Conservation (phyloP, 1,140 invertebrate genomes). For the Lasaia peninsularis region DNA sequence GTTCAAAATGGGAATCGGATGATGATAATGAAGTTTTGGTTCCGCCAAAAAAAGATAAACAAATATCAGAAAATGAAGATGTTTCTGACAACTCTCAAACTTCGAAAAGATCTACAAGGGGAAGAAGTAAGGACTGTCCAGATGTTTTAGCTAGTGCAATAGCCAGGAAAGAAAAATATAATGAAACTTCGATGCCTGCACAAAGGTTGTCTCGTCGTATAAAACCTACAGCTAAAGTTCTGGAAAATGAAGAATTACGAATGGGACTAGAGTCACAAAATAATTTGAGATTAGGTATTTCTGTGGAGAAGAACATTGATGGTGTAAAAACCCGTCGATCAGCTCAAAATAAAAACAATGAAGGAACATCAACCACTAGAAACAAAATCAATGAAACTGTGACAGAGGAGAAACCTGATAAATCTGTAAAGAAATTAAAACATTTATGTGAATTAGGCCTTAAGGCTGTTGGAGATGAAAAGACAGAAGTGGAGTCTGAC, state of each 20-base stretch:
- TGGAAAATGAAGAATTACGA: slow-evolving; percentile 78
- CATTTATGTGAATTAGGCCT: slow-evolving; percentile 78
- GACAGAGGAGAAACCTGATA: slow-evolving; percentile 38
- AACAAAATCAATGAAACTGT: slow-evolving; percentile 38
- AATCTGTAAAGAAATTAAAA: slow-evolving; percentile 75
- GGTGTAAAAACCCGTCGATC: slow-evolving; percentile 55
- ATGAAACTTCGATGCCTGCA: slow-evolving; percentile 49
- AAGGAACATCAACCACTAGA: slow-evolving; percentile 27
- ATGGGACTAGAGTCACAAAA: slow-evolving; percentile 78
- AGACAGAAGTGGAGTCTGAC: slow-evolving; percentile 44
- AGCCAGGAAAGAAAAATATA: slow-evolving; percentile 78
- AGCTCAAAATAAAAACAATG: slow-evolving; percentile 30
- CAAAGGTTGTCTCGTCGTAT: slow-evolving; percentile 71
- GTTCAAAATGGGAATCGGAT: slow-evolving; percentile 55
- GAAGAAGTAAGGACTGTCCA: slow-evolving; percentile 68
- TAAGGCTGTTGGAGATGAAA: slow-evolving; percentile 46
- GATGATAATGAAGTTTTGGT: slow-evolving; percentile 43
- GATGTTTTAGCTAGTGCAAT: slow-evolving; percentile 78
- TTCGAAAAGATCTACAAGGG: slow-evolving; percentile 70
- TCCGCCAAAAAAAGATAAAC: slow-evolving; percentile 47
- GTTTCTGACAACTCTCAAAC: slow-evolving; percentile 42
- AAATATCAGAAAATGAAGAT: slow-evolving; percentile 65
- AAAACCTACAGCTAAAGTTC: slow-evolving; percentile 78
- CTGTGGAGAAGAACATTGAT: slow-evolving; percentile 48
- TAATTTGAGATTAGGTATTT: slow-evolving; percentile 64